These are phyloP conservation scores for Hydractinia symbiolongicarpus DNA, from an alignment of 30 jellyfish, hydroid and myxozoan species.

Conservation along the genomic window DNA sequence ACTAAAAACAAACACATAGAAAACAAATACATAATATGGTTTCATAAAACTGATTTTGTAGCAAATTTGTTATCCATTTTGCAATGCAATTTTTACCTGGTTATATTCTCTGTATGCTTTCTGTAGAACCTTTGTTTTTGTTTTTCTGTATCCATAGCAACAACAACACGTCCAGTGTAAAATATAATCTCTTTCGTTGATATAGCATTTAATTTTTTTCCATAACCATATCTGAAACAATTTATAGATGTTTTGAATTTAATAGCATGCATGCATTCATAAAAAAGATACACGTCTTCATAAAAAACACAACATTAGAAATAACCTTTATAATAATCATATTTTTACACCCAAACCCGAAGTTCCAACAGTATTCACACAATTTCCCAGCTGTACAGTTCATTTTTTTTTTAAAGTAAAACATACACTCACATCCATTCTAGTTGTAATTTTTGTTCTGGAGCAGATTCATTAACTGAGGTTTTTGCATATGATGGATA, in stretches of 20 bases:
- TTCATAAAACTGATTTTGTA: background rate
- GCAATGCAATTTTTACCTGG: conserved; percentile 4
- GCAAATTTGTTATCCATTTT: background rate
- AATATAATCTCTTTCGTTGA: conserved; percentile 6
- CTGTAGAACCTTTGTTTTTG: conserved; percentile 19
- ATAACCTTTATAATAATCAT: too few species aligned
- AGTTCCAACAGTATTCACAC: too few species aligned
- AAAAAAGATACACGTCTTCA: too few species aligned
- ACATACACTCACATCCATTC: background rate
- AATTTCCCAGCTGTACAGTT: too few species aligned
- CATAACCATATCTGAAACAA: conserved; percentile 26
- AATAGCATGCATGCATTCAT: too few species aligned
- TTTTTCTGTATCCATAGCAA: conserved; percentile 28
- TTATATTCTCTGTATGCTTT: conserved; percentile 20
- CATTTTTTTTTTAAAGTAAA: too few species aligned
- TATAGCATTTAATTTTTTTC: background rate
- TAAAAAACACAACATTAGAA: too few species aligned
- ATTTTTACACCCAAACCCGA: too few species aligned
- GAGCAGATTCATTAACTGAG: background rate
- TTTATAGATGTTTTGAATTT: too few species aligned
- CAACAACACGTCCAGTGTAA: conserved; percentile 20
- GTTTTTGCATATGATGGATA: background rate
- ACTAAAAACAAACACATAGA: background rate
- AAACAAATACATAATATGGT: background rate
- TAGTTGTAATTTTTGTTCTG: background rate